A percentile compares a stretch with the other conserved stretches of the same genome.
phyloP scores from a whole-genome alignment of 2,113 vertebrate genomes.

The Vanacampus margaritifer region DNA sequence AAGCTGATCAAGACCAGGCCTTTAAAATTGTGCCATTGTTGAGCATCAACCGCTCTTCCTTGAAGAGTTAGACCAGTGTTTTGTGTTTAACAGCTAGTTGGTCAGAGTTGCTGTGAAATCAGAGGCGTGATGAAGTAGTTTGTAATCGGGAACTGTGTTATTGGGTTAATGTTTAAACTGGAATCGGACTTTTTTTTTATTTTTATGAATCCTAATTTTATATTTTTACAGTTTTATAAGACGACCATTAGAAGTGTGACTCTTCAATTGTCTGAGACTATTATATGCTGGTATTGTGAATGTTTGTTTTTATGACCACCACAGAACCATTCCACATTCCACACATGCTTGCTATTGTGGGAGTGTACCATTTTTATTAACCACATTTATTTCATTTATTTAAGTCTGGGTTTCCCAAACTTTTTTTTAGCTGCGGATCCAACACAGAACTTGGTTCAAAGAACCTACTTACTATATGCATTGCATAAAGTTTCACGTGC shows the following conservation, averaged over 20 bases:
- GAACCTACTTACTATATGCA: not conserved
- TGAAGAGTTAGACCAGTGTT: conserved; percentile 18
- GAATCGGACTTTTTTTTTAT: not conserved
- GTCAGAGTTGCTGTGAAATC: not conserved
- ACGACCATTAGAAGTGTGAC: not conserved
- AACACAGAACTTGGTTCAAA: not conserved
- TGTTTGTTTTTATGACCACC: conserved; percentile 21
- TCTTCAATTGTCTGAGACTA: not conserved
- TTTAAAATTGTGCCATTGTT: conserved; percentile 36
- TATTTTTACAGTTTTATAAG: conserved; percentile 1
- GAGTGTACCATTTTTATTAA: conserved; percentile 35
- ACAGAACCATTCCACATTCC: conserved; percentile 21
- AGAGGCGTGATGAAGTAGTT: not conserved
- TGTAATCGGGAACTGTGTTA: not conserved
- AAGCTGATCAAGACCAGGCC: conserved; percentile 17
- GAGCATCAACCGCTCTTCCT: conserved; percentile 19
- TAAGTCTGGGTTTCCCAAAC: not conserved
- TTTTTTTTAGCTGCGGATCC: not conserved
- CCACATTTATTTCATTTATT: not conserved
- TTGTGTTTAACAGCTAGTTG: conserved; percentile 12
- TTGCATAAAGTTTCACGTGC: too few relatives aligned
- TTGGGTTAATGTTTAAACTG: not conserved
- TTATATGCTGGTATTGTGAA: not conserved
- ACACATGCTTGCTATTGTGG: conserved; percentile 15
- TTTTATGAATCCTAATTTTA: not conserved